Evolutionary conservation across 2,797 vertebrate species (phyloP), one percentile per base, ranked within the genome.

Genomic region (Odontamblyopus lacepedii): DNA sequence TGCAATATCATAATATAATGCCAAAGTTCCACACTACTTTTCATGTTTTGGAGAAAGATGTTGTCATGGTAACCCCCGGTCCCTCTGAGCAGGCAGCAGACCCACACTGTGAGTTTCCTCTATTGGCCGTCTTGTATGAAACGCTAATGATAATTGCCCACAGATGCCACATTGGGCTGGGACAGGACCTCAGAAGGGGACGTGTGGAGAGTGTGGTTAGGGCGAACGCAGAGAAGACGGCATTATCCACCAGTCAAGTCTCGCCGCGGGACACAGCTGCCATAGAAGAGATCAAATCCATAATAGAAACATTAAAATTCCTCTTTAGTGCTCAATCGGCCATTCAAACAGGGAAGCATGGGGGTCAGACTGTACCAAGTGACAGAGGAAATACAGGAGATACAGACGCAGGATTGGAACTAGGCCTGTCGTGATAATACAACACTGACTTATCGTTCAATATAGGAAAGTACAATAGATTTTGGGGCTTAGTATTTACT

Each of bases 91-190:
- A 66, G 79, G 80, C 82, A 82, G 65, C 38, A 64, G 63, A 73
- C 75, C 80, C 88, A 85, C 13, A 83, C 90, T 89, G 87, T 56
- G 85, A 81, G 80, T 89, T 93, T 94, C 91, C 92, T 92, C 88
- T 92, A 85, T 92, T 93, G 91, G 90, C 89, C 63, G 44, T 75
- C 78, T 76, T 89, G 88, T 90, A 91, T 91, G 83, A 85, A 82
- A 83, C 84, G 79, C 65, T 75, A 80, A 86, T 84, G 87, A 78
- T 91, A 92, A 93, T 90, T 91, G 87, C 86, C 83, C 83, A 77
- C 91, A 94, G 91, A 93, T 92, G 91, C 83, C 83, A 88, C 78
- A 72, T 81, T 70, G 67, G 80, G 74, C 71, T 70, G 72, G 32
- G 62, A 48, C 53, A 55, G 72, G 71, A 69, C 67, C 71, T 86